phyloP scores from a whole-genome alignment of 30 jellyfish, hydroid and myxozoan genomes.

The Hydra vulgaris region DNA sequence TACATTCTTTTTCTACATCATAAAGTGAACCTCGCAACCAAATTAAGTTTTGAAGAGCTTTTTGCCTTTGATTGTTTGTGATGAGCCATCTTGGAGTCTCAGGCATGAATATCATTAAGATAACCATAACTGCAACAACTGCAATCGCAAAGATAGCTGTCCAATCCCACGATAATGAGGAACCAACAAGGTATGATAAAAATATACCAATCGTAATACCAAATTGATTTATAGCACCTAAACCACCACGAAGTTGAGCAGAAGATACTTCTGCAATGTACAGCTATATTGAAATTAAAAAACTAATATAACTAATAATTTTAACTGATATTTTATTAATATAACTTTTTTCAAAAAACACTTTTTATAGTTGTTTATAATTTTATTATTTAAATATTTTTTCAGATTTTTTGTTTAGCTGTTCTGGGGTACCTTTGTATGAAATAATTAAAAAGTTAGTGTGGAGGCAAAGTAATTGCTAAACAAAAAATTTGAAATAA shows the following conservation, averaged over 20 bases:
- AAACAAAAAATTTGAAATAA: too few species aligned
- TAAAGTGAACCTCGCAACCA: constrained; percentile 78
- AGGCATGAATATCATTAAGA: constrained; percentile 77
- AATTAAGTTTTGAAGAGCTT: constrained; percentile 45
- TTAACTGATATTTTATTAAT: too few species aligned
- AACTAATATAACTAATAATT: too few species aligned
- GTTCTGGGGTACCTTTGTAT: too few species aligned
- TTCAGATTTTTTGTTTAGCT: too few species aligned
- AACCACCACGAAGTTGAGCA: constrained; percentile 80
- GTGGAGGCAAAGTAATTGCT: too few species aligned
- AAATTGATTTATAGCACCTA: constrained; percentile 87
- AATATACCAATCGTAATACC: constrained; percentile 71
- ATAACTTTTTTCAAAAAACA: too few species aligned
- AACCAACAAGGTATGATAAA: constrained; percentile 58
- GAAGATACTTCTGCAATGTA: constrained; percentile 88
- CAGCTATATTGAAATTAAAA: constrained; percentile 59
- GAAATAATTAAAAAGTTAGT: too few species aligned
- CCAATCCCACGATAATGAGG: constrained; percentile 49
- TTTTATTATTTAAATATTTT: too few species aligned
- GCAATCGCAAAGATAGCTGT: constrained; percentile 73
- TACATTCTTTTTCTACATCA: constrained; percentile 91
- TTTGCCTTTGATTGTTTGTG: constrained; percentile 61
- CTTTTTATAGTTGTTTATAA: too few species aligned
- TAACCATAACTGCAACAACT: constrained; percentile 45
- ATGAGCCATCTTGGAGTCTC: constrained; percentile 96